Evolutionary conservation across 2,888 invertebrate genomes (phyloP), one percentile per base, ranked within the genome.

Genomic region (Patella ulyssiponensis): DNA sequence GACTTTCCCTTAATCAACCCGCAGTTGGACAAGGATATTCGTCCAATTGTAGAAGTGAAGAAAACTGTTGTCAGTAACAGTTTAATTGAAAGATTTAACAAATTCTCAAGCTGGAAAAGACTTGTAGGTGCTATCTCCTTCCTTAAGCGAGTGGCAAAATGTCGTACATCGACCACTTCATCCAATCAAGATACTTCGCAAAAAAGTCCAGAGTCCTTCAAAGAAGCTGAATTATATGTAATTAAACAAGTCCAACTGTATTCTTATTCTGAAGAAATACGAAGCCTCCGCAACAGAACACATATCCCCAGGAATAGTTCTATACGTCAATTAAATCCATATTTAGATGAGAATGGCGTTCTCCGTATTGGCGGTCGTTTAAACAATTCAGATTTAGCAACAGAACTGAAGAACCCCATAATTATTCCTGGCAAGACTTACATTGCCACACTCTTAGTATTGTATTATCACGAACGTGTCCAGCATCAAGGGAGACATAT

Each of bases 141-240:
- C 2, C 51, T 73, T 9, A 73, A 17, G 17, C 14, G 20, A 5
- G 20, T 58, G 20, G 12, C 58, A n/a, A 17, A 58, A 20, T 58
- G 58, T 58, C 20, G 17, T 20, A 58, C 17, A 58, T 17, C n/a
- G n/a, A 27, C 27, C 27, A 27, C 27, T 27, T 27, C 27, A 27
- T 27, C 27, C 27, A 58, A 58, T 58, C 20, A 1, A 58, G 58
- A 58, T 20, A 58, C 58, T n/a, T 20, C 17, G 7, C 20, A 20
- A 20, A 58, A 58, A 58, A n/a, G n/a, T 20, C 7, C 20, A 17
- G 17, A 58, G n/a, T 58, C 58, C 17, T 58, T 58, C 11, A 20
- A n/a, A 97, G 97, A 92, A 96, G 96, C 85, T 95, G 95, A 3
- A 95, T 97, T n/a, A 20, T 58, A n/a, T 58, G 14, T 58, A 20